phyloP scores from a whole-genome alignment of 2,797 vertebrate genomes.

The Neosilurus hyrtlii region DNA sequence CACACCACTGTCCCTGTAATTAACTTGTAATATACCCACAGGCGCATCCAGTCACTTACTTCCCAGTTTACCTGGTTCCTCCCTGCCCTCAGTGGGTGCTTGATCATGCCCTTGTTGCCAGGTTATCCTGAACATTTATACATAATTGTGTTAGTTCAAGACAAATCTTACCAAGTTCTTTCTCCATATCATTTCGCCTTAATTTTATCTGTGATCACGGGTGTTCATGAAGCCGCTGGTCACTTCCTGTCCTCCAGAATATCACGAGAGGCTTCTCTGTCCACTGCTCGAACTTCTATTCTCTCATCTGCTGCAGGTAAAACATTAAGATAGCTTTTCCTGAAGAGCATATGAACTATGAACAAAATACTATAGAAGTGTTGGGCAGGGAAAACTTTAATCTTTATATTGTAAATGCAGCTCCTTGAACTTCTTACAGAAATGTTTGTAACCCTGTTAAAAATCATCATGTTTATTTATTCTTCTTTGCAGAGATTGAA shows the following conservation, averaged over 20 bases:
- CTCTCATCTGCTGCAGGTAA: slow-evolving; percentile 89
- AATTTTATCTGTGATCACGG: slow-evolving; percentile 70
- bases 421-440: neutral
- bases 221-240: slow-evolving; percentile 90
- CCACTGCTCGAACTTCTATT: slow-evolving; percentile 91
- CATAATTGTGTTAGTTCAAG: too few relatives aligned
- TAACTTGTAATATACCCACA: too few relatives aligned
- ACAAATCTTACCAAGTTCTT: neutral
- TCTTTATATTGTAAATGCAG: neutral
- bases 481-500: slow-evolving; percentile 80
- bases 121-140: too few relatives aligned
- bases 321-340: slow-evolving; percentile 21
- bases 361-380: neutral
- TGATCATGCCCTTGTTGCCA: too few relatives aligned
- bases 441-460: neutral
- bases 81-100: too few relatives aligned
- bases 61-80: too few relatives aligned
- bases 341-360: neutral
- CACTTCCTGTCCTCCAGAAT: slow-evolving; percentile 86
- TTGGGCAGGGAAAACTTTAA: neutral
- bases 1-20: too few relatives aligned
- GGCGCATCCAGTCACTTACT: too few relatives aligned
- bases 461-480: neutral
- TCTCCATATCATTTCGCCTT: slow-evolving; percentile 66
- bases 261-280: slow-evolving; percentile 84